These are phyloP conservation scores for Charadrius vociferus DNA, from an alignment of 2,113 vertebrate genomes.

Conservation along the genomic window DNA sequence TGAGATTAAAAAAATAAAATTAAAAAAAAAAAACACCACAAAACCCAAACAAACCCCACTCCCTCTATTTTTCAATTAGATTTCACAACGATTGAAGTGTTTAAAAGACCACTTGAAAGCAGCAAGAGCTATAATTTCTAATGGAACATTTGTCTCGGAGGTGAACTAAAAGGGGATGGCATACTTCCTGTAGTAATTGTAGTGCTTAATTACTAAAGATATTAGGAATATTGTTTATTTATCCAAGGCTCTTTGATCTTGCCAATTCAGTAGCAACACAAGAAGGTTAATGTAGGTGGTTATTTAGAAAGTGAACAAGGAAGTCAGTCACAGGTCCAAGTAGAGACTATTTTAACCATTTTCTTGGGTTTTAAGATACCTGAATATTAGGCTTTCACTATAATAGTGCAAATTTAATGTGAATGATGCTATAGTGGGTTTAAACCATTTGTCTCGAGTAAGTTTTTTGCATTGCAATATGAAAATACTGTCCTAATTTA, in stretches of 20 bases:
- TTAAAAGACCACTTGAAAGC: background rate
- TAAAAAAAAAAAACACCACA: background rate
- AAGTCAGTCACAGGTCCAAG: background rate
- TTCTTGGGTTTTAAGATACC: background rate
- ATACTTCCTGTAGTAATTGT: background rate
- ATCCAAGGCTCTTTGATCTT: background rate
- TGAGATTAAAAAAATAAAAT: background rate
- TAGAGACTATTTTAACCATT: background rate
- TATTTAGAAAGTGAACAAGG: background rate
- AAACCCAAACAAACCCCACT: background rate
- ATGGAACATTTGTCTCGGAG: background rate
- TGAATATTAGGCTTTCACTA: background rate
- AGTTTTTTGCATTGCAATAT: background rate
- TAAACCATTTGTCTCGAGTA: background rate
- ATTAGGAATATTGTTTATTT: background rate
- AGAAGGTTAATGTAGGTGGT: background rate
- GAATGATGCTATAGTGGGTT: background rate
- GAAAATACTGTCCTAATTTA: background rate
- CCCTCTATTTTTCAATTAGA: background rate
- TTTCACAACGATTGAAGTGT: background rate
- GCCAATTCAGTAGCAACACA: background rate
- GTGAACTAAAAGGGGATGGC: background rate
- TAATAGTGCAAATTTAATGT: background rate
- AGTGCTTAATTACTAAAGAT: background rate
- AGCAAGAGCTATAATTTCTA: background rate